These are phyloP conservation scores for Anguilla anguilla DNA, from an alignment of 2,797 vertebrate species.

Conservation along the genomic window DNA sequence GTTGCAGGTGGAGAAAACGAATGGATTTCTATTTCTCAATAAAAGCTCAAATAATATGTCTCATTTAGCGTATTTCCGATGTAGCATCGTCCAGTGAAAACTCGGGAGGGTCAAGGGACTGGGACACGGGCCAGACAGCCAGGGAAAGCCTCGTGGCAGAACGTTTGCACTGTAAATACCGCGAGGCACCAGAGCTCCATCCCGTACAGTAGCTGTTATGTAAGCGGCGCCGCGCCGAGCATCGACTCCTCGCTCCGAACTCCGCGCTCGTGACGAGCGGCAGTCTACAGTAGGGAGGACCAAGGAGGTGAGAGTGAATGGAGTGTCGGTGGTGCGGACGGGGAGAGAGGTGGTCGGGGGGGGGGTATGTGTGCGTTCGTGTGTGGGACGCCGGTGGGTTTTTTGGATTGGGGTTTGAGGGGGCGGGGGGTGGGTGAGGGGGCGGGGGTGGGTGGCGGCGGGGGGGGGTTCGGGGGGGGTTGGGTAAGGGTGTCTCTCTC, in stretches of 20 bases:
- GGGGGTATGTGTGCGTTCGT: not conserved
- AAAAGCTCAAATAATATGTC: not conserved
- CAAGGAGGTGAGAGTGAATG: not conserved
- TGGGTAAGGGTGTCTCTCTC: slow-evolving; percentile 69
- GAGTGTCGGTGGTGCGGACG: not conserved
- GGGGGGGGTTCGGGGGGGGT: slow-evolving; percentile 33
- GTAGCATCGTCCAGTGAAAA: not conserved
- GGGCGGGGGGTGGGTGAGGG: slow-evolving; percentile 26
- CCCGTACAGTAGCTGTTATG: not conserved
- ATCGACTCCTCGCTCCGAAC: not conserved
- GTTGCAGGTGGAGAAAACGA: not conserved
- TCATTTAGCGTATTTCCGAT: not conserved
- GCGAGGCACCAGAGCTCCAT: not conserved
- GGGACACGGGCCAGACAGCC: not conserved
- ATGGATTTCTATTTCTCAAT: not conserved
- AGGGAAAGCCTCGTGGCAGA: not conserved
- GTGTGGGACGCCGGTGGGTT: slow-evolving; percentile 29
- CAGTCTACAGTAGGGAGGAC: not conserved
- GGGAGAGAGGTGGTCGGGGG: not conserved
- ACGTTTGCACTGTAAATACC: not conserved
- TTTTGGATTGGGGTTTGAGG: slow-evolving; percentile 40
- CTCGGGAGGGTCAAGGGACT: not conserved
- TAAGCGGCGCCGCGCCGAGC: not conserved
- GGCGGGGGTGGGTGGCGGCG: slow-evolving; percentile 21
- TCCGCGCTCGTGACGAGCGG: not conserved